phyloP scores from a whole-genome alignment of 2,797 vertebrate species.

The Moxostoma hubbsi region DNA sequence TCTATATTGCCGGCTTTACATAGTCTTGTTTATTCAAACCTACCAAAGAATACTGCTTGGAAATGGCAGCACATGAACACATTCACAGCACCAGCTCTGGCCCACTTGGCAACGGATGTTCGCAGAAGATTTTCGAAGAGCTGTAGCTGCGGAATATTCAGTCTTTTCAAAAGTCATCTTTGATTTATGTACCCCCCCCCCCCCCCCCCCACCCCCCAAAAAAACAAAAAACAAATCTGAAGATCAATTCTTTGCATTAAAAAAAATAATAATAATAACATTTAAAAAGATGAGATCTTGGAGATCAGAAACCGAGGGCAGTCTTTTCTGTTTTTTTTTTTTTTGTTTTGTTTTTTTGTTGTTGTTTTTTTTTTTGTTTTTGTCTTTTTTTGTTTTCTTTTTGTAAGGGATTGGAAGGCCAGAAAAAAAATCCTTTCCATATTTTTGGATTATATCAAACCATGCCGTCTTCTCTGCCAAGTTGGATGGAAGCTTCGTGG shows the following conservation, averaged over 20 bases:
- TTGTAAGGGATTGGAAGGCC: constrained; percentile 63
- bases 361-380: too few species aligned
- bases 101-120: constrained; percentile 92
- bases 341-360: too few species aligned
- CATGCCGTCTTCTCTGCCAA: constrained; percentile 71
- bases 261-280: constrained; percentile 47
- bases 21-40: constrained; percentile 99
- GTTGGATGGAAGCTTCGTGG: constrained; percentile 72
- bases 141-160: constrained; percentile 89
- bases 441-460: constrained; percentile 62
- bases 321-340: constrained; percentile 66
- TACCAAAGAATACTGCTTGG: constrained; percentile 99
- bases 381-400: too few species aligned
- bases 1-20: constrained; percentile 99
- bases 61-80: constrained; percentile 95
- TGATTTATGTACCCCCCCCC: constrained; percentile 41
- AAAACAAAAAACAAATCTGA: too few species aligned
- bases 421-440: constrained; percentile 63
- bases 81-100: constrained; percentile 94
- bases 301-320: constrained; percentile 70
- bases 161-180: constrained; percentile 84
- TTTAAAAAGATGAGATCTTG: constrained; percentile 71
- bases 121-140: constrained; percentile 87
- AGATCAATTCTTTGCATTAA: constrained; percentile 73
- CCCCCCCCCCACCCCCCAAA: too few species aligned